phyloP scores from a whole-genome alignment of 2,888 invertebrate species.

The Lasioglossum oenotherae region DNA sequence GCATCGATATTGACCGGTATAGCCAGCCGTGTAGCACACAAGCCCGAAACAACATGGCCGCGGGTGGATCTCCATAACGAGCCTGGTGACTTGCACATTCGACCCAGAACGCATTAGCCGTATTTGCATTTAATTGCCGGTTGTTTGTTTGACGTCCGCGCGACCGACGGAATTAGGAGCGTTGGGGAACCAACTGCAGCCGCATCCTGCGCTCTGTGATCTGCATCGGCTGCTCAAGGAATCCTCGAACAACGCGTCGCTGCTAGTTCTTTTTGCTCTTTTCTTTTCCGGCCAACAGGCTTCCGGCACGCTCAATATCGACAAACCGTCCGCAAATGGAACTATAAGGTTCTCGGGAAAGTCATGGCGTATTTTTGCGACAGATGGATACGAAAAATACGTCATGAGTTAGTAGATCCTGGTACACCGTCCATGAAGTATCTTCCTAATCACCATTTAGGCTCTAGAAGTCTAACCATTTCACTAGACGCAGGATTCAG shows the following conservation, averaged over 20 bases:
- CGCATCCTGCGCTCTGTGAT: slow-evolving; percentile 64
- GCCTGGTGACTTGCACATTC: slow-evolving; percentile 82
- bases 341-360: too few relatives aligned
- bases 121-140: slow-evolving; percentile 84
- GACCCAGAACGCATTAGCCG: slow-evolving; percentile 82
- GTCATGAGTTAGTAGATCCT: neutral
- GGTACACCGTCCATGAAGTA: neutral
- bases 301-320: slow-evolving; percentile 2
- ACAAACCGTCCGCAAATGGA: neutral
- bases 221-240: slow-evolving; percentile 39
- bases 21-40: slow-evolving; percentile 61
- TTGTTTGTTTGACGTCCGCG: slow-evolving; percentile 83
- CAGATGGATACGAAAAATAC: too few relatives aligned
- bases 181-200: slow-evolving; percentile 52
- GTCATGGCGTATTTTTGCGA: too few relatives aligned
- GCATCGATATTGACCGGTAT: slow-evolving; percentile 74
- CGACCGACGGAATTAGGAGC: slow-evolving; percentile 76
- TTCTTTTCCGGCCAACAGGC: neutral
- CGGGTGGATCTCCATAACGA: slow-evolving; percentile 81
- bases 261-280: neutral
- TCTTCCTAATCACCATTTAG: neutral
- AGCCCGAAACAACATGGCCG: slow-evolving; percentile 79
- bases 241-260: neutral
- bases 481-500: neutral
- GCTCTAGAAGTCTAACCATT: neutral